Evolutionary conservation across 2,113 vertebrate genomes (phyloP).

Genomic region (Mus spicilegus): DNA sequence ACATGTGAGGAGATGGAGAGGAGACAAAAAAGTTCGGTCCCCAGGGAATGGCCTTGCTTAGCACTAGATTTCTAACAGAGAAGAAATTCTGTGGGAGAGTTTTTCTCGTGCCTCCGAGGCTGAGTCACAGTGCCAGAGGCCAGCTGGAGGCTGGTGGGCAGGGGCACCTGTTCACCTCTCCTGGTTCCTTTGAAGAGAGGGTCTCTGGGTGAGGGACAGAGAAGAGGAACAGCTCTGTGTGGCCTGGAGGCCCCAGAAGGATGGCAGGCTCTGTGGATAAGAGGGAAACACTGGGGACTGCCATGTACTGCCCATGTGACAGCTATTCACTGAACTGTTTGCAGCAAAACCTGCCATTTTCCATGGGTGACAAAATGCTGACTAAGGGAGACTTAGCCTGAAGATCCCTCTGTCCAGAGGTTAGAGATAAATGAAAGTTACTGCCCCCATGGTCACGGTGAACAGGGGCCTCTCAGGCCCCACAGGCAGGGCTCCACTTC

Average conservation of each 20-base stretch:
- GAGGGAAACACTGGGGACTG: background rate
- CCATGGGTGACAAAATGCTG: background rate
- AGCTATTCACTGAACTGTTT: background rate
- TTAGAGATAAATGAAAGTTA: no score
- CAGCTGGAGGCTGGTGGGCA: no score
- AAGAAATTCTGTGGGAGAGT: background rate
- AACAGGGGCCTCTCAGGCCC: no score
- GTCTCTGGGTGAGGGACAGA: background rate
- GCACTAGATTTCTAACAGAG: background rate
- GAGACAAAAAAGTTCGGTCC: background rate
- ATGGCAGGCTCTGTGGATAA: background rate
- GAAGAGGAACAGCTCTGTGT: background rate
- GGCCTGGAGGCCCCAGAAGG: background rate
- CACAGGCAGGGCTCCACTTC: background rate
- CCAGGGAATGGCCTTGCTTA: background rate
- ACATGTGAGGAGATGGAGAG: background rate
- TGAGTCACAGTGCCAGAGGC: accelerated
- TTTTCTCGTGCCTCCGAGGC: background rate
- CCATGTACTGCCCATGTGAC: background rate
- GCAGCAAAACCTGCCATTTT: background rate
- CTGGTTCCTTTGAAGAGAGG: background rate
- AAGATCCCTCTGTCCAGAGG: background rate
- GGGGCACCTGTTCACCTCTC: background rate
- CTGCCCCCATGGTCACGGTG: no score
- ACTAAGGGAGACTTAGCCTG: background rate